Conservation (phyloP, 2,888 invertebrate species). For the Eupeodes luniger region DNA sequence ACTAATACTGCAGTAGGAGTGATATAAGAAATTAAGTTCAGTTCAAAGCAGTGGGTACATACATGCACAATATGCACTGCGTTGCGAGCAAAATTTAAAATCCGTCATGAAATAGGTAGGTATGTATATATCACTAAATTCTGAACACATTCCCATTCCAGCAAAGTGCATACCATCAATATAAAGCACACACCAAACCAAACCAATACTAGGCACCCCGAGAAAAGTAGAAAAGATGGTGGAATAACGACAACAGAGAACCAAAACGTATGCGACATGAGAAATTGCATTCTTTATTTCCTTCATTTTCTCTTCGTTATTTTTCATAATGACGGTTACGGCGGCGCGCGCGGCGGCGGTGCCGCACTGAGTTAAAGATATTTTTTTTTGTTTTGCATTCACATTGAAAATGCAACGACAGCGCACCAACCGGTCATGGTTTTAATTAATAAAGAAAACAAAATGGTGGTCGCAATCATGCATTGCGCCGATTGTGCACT, state of each 20-base stretch:
- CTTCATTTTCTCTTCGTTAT: slow-evolving; percentile 16
- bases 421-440: slow-evolving; percentile 73
- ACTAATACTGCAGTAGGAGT: slow-evolving; percentile 37
- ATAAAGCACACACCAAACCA: slow-evolving; percentile 41
- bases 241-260: slow-evolving; percentile 43
- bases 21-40: background rate
- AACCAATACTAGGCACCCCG: slow-evolving; percentile 10
- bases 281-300: slow-evolving; percentile 67
- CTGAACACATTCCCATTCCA: slow-evolving; percentile 40
- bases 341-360: slow-evolving; percentile 15
- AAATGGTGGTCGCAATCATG: slow-evolving; percentile 80
- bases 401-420: slow-evolving; percentile 77
- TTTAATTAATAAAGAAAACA: slow-evolving; percentile 78
- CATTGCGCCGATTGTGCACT: slow-evolving; percentile 56
- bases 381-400: slow-evolving; percentile 15
- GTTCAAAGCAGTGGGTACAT: background rate
- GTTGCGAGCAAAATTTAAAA: background rate
- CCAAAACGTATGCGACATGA: slow-evolving; percentile 44
- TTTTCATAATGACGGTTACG: background rate
- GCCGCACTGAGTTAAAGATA: slow-evolving; percentile 2
- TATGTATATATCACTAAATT: background rate
- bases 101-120: background rate
- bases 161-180: slow-evolving; percentile 53
- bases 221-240: slow-evolving; percentile 1
- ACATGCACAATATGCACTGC: background rate